Base-by-base conservation (phyloP, 2,888 invertebrate species). In the Tillus elongatus region DNA sequence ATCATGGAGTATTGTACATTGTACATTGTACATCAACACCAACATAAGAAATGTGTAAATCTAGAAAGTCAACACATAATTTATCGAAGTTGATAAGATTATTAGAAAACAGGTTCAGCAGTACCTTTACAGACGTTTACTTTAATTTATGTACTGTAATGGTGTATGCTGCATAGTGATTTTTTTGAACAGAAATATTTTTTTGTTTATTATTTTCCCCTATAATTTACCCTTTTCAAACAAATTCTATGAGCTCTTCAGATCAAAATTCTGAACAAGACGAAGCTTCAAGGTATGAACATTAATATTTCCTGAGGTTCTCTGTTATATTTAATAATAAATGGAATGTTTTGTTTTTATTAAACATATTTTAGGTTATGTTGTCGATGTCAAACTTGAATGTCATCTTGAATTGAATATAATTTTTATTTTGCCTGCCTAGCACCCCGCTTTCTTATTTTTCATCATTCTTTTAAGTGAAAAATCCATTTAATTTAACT, bases 251-350 rank as follows among this genome's bases (percentile, higher is more conserved):
- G 69, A 69, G 60, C 68, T 56, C 68, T 51, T 58, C 66, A 52
- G 61, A 63, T 51, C 56, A 61, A 50, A 56, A 53, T 49, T 57
- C 57, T 50, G 58, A 56, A 53, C 60, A 63, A 61, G 70, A 66
- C 67, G 70, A 68, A 63, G 66, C 69, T 69, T 68, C 69, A 62
- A 68, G 69, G 71, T 70, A 64, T 54, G 41, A 37, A 10, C 30
- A 29, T 29, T 29, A 10, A 10, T 29, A 11, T 30, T 31, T 9
- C 12, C 13, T 12, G 4, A n/a, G 27, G 4, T 15, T 15, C 6
- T 26, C 4, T 6, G 10, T 11, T 10, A 35, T 13, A 31, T 28
- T 35, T 13, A 14, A 16, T 10, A 12, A 29, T 16, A 11, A 11
- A n/a, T n/a, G n/a, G n/a, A n/a, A n/a, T n/a, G n/a, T n/a, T 35